A percentile compares a stretch with the other conserved stretches of the same genome.
Conservation (phyloP, 2,113 vertebrate genomes). For the Psilopsiagon aymara region DNA sequence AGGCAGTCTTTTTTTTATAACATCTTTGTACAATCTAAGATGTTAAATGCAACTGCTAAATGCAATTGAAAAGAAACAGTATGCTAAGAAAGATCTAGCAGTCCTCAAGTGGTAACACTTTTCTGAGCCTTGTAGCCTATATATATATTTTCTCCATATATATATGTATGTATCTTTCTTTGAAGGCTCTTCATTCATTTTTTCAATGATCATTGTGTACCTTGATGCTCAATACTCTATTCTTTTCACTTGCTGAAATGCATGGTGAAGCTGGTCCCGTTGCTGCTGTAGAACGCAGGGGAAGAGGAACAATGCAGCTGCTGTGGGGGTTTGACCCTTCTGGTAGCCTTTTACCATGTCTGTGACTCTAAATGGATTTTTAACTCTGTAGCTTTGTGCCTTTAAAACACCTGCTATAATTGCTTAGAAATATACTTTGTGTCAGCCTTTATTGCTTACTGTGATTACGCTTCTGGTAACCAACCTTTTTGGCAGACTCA, state of each 20-base stretch:
- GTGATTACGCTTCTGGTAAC: conserved; percentile 48
- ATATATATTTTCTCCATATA: neutral
- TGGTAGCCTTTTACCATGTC: neutral
- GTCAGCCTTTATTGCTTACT: conserved; percentile 54
- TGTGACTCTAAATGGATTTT: conserved; percentile 33
- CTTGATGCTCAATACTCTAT: neutral
- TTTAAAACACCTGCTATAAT: conserved; percentile 56
- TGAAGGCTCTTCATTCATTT: neutral
- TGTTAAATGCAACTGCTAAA: neutral
- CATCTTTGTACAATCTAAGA: rapidly evolving
- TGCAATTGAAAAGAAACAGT: neutral
- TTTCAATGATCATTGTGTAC: neutral
- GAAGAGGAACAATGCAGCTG: neutral
- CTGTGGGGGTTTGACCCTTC: neutral
- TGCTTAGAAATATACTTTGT: conserved; percentile 38
- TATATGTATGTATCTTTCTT: neutral
- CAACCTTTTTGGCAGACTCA: conserved; percentile 29
- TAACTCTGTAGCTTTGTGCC: conserved; percentile 30
- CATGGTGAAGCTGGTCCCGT: neutral
- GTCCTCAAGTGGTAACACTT: neutral
- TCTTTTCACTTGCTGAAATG: neutral
- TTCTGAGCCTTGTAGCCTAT: neutral
- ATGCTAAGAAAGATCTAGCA: neutral
- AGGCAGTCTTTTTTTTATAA: neutral
- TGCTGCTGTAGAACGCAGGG: neutral